Evolutionary conservation across 1,140 invertebrate genomes (phyloP), one percentile per base, ranked within the genome.

Genomic region (Euwallacea similis): DNA sequence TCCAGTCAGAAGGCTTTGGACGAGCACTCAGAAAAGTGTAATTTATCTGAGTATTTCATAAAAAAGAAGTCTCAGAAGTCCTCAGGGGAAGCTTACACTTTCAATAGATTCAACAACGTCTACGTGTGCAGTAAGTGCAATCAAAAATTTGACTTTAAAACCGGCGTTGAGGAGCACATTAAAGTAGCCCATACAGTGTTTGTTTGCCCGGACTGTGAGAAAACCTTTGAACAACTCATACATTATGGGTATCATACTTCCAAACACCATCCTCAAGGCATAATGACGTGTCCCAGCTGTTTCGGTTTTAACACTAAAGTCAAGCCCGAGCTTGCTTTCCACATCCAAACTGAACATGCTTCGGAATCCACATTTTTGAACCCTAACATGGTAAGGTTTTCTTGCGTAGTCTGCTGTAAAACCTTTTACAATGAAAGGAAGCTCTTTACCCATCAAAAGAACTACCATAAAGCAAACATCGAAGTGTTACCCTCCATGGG

Each of bases 371-470:
- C 43, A 2, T 16, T 58, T 11, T 8, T 58, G 11, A 7, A 16
- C 2, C 15, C 16, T 2, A n/a, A 60, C 7, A 46, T 50, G 7
- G 21, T 43, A 6, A 54, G 42, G 6, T 47, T 56, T 13, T n/a
- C 13, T 21, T 91, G 89, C 74, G 85, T 86, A 56, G 81, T 87
- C 3, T 91, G 89, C 74, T 83, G 84, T 0, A 86, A 86, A 62
- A 80, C 82, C 0, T 90, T 89, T 76, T 85, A 83, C 2, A 87
- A 81, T 69, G 86, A 77, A 79, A 87, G 81, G 79, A 78, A 66
- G 77, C 77, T 43, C 77, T 73, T 15, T 79, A 81, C 15, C 15
- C 81, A 11, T 67, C 82, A 42, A 76, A 84, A 6, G 75, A 75
- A 42, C 83, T 83, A 81, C 78, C 87, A 79, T 67, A 81, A 78